These are phyloP conservation scores for Oreortyx pictus DNA, from an alignment of 2,797 vertebrate genomes.

Conservation along the genomic window DNA sequence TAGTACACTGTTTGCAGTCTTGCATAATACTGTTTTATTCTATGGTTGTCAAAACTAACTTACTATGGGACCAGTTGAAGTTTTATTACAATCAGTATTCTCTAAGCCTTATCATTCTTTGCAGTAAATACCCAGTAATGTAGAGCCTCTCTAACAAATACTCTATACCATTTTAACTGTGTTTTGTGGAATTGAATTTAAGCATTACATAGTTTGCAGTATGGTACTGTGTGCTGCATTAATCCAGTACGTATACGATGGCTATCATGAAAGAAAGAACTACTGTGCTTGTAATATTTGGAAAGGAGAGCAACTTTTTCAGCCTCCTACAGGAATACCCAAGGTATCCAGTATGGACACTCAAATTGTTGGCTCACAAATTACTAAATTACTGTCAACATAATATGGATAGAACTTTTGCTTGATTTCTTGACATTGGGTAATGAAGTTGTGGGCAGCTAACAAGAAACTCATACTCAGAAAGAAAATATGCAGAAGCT, in stretches of 20 bases:
- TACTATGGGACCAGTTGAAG: neutral
- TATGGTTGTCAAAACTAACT: neutral
- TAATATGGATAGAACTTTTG: neutral
- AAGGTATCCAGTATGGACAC: neutral
- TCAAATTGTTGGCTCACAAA: neutral
- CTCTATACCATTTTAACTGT: neutral
- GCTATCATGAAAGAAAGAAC: neutral
- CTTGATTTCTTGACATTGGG: neutral
- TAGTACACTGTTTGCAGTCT: neutral
- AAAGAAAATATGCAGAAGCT: neutral
- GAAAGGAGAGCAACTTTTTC: neutral
- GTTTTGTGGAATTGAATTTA: neutral
- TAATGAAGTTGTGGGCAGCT: neutral
- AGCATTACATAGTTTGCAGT: neutral
- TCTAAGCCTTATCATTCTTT: neutral
- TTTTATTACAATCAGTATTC: neutral
- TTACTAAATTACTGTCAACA: neutral
- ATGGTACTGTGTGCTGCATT: neutral
- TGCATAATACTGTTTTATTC: constrained; percentile 41
- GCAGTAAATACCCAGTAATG: neutral
- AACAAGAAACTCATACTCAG: neutral
- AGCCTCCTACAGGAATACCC: neutral
- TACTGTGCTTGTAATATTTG: neutral
- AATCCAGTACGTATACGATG: neutral
- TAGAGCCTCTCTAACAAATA: neutral